Percentiles rank a stretch among this genome's conserved stretches.
Evolutionary conservation across 2,797 vertebrate genomes (phyloP).

Genomic region (Florisuga fusca): DNA sequence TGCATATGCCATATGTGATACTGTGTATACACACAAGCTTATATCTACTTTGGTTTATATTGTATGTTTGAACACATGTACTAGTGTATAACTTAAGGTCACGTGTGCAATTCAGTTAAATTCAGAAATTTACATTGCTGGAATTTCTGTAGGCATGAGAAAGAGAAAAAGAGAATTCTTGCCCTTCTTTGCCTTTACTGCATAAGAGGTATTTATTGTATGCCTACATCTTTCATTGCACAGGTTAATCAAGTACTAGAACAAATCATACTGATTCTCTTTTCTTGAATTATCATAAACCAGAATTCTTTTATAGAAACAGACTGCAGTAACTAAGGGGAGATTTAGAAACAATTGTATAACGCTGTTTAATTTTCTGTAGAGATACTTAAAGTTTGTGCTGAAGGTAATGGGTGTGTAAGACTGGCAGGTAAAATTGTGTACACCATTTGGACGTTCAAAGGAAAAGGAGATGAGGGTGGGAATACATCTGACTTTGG

Average conservation of each 20-base stretch:
- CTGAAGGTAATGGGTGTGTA: accelerated
- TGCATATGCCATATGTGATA: not conserved
- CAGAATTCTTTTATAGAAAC: not conserved
- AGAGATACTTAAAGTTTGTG: not conserved
- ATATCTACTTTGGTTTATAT: not conserved
- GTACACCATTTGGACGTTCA: accelerated
- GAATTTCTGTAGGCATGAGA: not conserved
- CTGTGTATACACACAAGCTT: not conserved
- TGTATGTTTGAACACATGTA: not conserved
- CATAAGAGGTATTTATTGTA: not conserved
- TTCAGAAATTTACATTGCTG: not conserved
- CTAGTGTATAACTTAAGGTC: not conserved
- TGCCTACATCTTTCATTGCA: not conserved
- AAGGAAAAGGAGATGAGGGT: not conserved
- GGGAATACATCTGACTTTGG: not conserved
- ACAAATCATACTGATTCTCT: not conserved
- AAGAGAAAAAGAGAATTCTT: not conserved
- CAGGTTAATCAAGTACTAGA: not conserved
- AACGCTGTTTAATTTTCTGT: not conserved
- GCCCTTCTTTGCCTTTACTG: not conserved
- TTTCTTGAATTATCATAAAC: not conserved
- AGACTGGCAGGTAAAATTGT: not conserved
- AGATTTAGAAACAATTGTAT: not conserved
- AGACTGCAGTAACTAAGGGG: not conserved
- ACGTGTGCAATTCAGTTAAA: not conserved